phyloP scores from a whole-genome alignment of 2,888 invertebrate genomes.

The Protophormia terraenovae region DNA sequence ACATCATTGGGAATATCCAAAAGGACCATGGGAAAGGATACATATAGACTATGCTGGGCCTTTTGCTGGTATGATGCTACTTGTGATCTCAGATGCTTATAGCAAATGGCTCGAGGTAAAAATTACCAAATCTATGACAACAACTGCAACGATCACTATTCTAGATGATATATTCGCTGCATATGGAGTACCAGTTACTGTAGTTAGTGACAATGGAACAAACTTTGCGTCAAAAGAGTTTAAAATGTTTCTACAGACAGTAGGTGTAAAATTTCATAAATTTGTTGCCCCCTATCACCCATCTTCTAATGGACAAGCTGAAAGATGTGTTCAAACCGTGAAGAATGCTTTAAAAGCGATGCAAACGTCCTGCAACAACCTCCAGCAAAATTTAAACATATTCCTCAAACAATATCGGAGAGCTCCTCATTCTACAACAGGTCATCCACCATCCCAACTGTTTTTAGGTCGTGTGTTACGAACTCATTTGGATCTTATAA shows the following conservation, averaged over 20 bases:
- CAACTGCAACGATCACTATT: conserved; percentile 46
- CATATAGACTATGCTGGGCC: conserved; percentile 35
- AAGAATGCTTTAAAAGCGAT: not conserved
- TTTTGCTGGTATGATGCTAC: conserved; percentile 59
- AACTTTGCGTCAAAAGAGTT: too few species aligned
- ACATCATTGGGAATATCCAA: conserved; percentile 43
- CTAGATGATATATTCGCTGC: conserved; percentile 67
- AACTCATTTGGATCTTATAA: conserved; percentile 23
- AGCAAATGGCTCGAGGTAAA: conserved; percentile 26
- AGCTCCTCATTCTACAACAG: conserved; percentile 30
- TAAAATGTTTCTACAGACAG: too few species aligned
- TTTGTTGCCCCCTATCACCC: too few species aligned
- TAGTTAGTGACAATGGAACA: too few species aligned
- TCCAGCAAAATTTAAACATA: conserved; percentile 47
- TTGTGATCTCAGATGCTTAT: conserved; percentile 72
- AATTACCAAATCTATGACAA: not conserved
- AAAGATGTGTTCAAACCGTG: not conserved
- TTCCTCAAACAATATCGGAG: conserved; percentile 52
- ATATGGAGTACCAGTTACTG: conserved; percentile 41
- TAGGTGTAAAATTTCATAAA: too few species aligned
- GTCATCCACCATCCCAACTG: conserved; percentile 23
- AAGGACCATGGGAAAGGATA: conserved; percentile 30
- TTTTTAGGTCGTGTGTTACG: conserved; percentile 21
- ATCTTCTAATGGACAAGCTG: not conserved
- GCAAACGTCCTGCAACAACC: not conserved